These are phyloP conservation scores for Aphelinus atriplicis DNA, from an alignment of 1,140 invertebrate genomes.

Conservation along the genomic window DNA sequence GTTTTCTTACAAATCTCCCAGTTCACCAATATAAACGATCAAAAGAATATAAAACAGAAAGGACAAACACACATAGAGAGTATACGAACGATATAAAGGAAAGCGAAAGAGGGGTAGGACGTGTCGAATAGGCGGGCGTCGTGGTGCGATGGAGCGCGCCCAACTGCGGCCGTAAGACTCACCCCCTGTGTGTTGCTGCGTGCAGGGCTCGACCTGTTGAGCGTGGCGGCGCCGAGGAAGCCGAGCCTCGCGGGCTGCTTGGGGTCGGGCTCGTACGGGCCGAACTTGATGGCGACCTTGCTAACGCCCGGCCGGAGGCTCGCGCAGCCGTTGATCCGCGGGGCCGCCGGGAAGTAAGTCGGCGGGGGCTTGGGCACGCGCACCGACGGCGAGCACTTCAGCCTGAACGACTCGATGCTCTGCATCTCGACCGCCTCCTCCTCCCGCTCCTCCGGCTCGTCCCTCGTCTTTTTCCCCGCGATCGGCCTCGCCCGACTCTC, in stretches of 20 bases:
- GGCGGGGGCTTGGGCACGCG: constrained; percentile 72
- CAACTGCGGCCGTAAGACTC: constrained; percentile 51
- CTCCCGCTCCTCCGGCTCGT: constrained; percentile 45
- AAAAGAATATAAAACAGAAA: constrained; percentile 18
- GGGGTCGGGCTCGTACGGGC: constrained; percentile 63
- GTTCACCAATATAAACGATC: constrained; percentile 1
- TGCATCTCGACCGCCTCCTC: constrained; percentile 74
- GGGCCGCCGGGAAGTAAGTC: constrained; percentile 69
- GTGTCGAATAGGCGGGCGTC: too few species aligned
- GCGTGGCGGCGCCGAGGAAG: constrained; percentile 67
- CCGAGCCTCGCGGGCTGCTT: constrained; percentile 75
- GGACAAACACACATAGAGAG: constrained; percentile 8
- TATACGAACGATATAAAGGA: constrained; percentile 3
- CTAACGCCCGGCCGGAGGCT: constrained; percentile 30
- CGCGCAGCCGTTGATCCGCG: neutral
- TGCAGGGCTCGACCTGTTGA: constrained; percentile 52
- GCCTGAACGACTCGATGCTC: constrained; percentile 76
- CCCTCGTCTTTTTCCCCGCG: constrained; percentile 50
- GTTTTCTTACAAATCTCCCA: constrained; percentile 37
- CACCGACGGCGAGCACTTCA: constrained; percentile 70
- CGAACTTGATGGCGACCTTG: constrained; percentile 62
- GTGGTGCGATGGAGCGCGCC: too few species aligned
- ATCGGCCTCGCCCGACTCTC: constrained; percentile 48
- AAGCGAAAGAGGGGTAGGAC: neutral
- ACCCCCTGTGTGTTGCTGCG: constrained; percentile 75